Conservation (phyloP, 1,140 invertebrate genomes). For the Formica exsecta region DNA sequence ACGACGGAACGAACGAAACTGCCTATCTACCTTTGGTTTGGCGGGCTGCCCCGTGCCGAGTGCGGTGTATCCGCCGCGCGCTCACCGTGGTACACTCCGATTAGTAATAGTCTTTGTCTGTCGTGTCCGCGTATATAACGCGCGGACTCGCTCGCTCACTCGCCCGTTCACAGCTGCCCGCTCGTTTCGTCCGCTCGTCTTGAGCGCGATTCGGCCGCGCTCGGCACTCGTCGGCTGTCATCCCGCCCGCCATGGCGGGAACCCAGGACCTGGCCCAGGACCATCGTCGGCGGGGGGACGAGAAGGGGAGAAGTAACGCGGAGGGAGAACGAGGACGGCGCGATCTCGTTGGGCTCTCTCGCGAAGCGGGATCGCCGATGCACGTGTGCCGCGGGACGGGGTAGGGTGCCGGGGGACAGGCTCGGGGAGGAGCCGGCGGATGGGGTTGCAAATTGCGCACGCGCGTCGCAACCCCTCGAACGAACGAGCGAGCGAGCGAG, state of each 20-base stretch:
- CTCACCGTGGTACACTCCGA: conserved; percentile 83
- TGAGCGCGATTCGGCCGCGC: conserved; percentile 74
- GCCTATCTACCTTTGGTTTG: conserved; percentile 84
- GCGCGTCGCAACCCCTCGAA: conserved; percentile 67
- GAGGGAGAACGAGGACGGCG: conserved; percentile 55
- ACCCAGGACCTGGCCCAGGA: conserved; percentile 83
- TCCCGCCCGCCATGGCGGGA: conserved; percentile 85
- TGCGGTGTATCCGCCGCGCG: conserved; percentile 83
- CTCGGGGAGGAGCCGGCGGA: conserved; percentile 37
- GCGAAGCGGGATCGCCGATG: conserved; percentile 39
- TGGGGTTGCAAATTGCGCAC: conserved; percentile 54
- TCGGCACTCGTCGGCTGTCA: conserved; percentile 82
- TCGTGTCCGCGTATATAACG: conserved; percentile 62
- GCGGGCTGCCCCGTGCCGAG: conserved; percentile 85
- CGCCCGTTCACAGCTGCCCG: conserved; percentile 82
- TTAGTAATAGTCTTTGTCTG: conserved; percentile 84
- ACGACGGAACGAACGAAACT: conserved; percentile 59
- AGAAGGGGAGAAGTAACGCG: conserved; percentile 28
- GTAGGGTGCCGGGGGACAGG: neutral
- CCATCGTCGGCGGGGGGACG: conserved; percentile 73
- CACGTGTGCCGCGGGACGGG: conserved; percentile 40
- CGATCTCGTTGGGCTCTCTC: conserved; percentile 18
- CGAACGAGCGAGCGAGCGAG: neutral
- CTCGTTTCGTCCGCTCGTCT: conserved; percentile 77
- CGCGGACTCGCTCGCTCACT: conserved; percentile 61